Percentiles rank a stretch among this genome's conserved stretches.
Evolutionary conservation across 2,888 invertebrate species (phyloP).

Genomic region (Sarcophaga variegata): DNA sequence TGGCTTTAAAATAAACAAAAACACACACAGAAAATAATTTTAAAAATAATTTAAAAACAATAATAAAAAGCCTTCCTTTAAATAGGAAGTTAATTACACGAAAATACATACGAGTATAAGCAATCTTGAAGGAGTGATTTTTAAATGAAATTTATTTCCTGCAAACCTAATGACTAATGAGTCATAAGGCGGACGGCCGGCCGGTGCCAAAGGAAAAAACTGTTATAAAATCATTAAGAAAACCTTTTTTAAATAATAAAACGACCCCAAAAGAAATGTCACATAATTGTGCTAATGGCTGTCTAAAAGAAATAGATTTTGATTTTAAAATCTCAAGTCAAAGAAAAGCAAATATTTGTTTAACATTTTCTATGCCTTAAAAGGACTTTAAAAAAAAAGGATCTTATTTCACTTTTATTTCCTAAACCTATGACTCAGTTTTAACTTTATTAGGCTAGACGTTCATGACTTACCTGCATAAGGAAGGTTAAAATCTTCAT

Average conservation of each 20-base stretch:
- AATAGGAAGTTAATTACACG: slow-evolving; percentile 54
- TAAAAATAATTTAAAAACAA: neutral
- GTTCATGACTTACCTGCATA: slow-evolving; percentile 31
- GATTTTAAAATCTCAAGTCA: neutral
- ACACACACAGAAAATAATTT: neutral
- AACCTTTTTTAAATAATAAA: neutral
- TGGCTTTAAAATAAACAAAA: slow-evolving; percentile 8
- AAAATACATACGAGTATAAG: neutral
- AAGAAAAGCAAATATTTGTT: slow-evolving; percentile 50
- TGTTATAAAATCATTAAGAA: neutral
- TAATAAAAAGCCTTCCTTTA: slow-evolving; percentile 8
- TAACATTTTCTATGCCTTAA: neutral
- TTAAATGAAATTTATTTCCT: slow-evolving; percentile 12
- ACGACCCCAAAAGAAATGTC: neutral
- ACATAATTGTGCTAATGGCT: slow-evolving; percentile 33
- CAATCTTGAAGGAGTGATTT: slow-evolving; percentile 29
- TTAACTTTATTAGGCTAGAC: neutral
- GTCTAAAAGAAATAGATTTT: neutral
- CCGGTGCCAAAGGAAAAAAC: neutral
- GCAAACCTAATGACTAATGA: slow-evolving; percentile 17
- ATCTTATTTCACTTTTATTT: slow-evolving; percentile 53
- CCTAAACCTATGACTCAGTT: slow-evolving; percentile 42
- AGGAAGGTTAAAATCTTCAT: neutral
- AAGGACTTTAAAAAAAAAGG: slow-evolving; percentile 16
- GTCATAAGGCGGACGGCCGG: neutral